These are phyloP conservation scores for Halictus quadricinctus DNA, from an alignment of 2,888 invertebrate species.

Conservation along the genomic window DNA sequence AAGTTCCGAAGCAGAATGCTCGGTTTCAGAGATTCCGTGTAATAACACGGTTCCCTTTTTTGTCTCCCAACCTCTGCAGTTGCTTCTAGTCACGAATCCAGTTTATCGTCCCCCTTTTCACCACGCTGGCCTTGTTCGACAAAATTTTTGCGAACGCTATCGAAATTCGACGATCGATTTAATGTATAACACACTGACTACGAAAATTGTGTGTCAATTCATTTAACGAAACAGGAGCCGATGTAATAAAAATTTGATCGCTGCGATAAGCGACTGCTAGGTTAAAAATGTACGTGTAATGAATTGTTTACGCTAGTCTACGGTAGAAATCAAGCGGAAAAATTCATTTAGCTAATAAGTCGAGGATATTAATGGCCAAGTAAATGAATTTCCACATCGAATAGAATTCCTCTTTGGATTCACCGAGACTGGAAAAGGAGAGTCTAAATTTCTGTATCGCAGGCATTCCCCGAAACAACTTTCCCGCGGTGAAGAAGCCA, in stretches of 20 bases:
- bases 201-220: background rate
- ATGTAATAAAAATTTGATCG: no score
- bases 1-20: background rate
- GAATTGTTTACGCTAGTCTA: background rate
- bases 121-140: background rate
- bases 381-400: background rate
- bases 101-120: background rate
- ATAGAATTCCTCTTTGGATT: background rate
- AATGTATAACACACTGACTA: background rate
- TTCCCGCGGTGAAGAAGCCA: background rate
- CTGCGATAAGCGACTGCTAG: no score
- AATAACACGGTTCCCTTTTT: constrained; percentile 6
- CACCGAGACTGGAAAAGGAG: background rate
- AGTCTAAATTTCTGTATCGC: background rate
- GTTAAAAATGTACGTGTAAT: background rate
- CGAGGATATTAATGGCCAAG: background rate
- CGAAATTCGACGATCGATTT: background rate
- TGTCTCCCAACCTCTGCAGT: background rate
- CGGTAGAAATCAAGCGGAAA: no score
- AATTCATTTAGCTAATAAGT: background rate
- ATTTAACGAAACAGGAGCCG: no score
- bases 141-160: background rate
- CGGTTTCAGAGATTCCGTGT: background rate
- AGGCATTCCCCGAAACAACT: background rate
- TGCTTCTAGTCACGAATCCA: background rate